These are phyloP conservation scores for Alloplasta piceator DNA, from an alignment of 2,888 invertebrate species.

Conservation along the genomic window DNA sequence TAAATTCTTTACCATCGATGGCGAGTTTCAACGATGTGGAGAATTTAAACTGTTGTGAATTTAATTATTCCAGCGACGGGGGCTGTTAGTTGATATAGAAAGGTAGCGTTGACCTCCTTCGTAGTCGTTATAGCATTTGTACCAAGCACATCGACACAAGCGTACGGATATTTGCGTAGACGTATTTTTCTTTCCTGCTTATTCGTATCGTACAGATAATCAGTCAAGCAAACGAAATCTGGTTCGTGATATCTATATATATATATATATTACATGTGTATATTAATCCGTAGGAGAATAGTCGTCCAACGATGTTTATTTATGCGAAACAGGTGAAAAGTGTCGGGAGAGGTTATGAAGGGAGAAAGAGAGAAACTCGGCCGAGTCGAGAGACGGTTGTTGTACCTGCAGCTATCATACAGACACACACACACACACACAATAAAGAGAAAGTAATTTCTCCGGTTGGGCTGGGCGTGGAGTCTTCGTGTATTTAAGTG, in stretches of 20 bases:
- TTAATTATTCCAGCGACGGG: slow-evolving; percentile 38
- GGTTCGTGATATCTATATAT: slow-evolving; percentile 19
- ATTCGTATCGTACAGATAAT: slow-evolving; percentile 36
- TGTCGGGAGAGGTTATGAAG: background rate
- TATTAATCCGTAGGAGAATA: too few species aligned
- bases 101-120: slow-evolving; percentile 55
- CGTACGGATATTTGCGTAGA: background rate
- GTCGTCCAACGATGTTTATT: too few species aligned
- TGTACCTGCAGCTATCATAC: slow-evolving; percentile 37
- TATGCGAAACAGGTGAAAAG: background rate
- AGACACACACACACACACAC: slow-evolving; percentile 38
- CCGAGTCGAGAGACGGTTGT: slow-evolving; percentile 26
- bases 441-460: slow-evolving; percentile 64
- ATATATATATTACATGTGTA: too few species aligned
- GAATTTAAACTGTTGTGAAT: slow-evolving; percentile 8
- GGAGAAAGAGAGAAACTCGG: slow-evolving; percentile 60
- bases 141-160: background rate
- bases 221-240: slow-evolving; percentile 46
- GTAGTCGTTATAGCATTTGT: slow-evolving; percentile 10
- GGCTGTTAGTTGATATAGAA: slow-evolving; percentile 37
- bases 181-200: background rate
- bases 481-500: slow-evolving; percentile 56
- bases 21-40: too few species aligned
- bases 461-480: slow-evolving; percentile 52
- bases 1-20: too few species aligned